These are phyloP conservation scores for Pluvialis apricaria DNA, from an alignment of 2,113 vertebrate species.

Conservation along the genomic window DNA sequence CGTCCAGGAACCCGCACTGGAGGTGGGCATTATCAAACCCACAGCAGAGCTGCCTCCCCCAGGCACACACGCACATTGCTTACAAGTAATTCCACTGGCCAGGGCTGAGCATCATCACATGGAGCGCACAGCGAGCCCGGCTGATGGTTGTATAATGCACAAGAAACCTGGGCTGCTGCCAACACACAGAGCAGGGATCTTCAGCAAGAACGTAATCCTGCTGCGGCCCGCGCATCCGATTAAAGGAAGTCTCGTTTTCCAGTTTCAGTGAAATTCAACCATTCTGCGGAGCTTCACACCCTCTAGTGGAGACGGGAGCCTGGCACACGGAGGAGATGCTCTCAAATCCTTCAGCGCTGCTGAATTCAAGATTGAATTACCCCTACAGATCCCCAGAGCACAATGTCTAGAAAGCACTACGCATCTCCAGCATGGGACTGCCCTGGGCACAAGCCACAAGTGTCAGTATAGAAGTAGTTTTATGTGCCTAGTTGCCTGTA, in stretches of 20 bases:
- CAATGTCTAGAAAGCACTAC: background rate
- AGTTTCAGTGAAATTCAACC: background rate
- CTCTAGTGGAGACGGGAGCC: constrained; percentile 31
- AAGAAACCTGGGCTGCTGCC: background rate
- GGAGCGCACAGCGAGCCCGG: accelerated
- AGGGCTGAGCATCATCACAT: background rate
- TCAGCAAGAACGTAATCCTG: background rate
- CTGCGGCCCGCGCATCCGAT: accelerated
- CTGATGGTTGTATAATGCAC: background rate
- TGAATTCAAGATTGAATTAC: accelerated
- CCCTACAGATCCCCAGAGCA: background rate
- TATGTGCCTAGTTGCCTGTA: background rate
- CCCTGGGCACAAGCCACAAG: background rate
- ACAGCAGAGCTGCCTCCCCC: background rate
- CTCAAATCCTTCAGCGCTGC: background rate
- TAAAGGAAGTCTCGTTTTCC: background rate
- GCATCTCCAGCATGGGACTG: background rate
- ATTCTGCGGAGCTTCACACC: background rate
- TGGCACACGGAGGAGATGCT: background rate
- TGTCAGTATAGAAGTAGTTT: background rate
- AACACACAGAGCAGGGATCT: background rate
- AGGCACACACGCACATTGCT: accelerated
- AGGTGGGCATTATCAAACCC: background rate
- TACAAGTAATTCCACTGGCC: accelerated
- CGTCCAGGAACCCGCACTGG: accelerated